Base-by-base conservation (phyloP, 2,888 invertebrate genomes). In the Harpagoxenus sublaevis region DNA sequence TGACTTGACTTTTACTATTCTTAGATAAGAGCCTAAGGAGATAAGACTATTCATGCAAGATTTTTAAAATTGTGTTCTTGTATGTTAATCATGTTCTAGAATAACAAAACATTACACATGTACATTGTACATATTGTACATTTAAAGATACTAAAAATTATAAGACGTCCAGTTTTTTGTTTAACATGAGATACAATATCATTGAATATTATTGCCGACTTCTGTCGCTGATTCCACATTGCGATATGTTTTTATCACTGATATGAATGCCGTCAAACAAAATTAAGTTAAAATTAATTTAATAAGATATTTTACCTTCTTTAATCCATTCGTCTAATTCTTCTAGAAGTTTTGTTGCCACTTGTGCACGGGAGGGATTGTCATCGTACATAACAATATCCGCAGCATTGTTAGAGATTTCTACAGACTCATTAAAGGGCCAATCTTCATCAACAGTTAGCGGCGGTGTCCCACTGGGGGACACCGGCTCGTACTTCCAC, bases 311-410 rank as follows among this genome's bases (percentile, higher is more conserved):
- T 85, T 55, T 87, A 96, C 97, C 97, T 96, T 96, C 96, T 95
- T 97, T 97, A 94, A 96, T 97, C 95, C 96, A 96, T 93, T 96
- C 96, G 92, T 97, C 97, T 89, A 97, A 95, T 95, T 97, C 12
- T 95, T 97, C 96, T 94, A 97, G 95, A 89, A 97, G 95, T 93
- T 97, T 96, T 92, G 96, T 96, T 87, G 97, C 97, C 86, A 96
- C 96, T 94, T 97, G 96, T 31, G 96, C 96, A 63, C 93, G 92
- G 4, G 31, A 91, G 87, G 42, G 45, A 23, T 48, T 6, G 91
- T 95, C 91, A 82, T 94, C 91, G 90, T 94, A 93, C 89, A 94
- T 86, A 91, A 88, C 87, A 35, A 88, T 75, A 71, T 92, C 92
- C 57, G 86, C 88, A 83, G 84, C 91, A 87, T 90, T 87, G 82